Base-by-base conservation (phyloP, 2,888 invertebrate species). In the Scrobipalpa costella region DNA sequence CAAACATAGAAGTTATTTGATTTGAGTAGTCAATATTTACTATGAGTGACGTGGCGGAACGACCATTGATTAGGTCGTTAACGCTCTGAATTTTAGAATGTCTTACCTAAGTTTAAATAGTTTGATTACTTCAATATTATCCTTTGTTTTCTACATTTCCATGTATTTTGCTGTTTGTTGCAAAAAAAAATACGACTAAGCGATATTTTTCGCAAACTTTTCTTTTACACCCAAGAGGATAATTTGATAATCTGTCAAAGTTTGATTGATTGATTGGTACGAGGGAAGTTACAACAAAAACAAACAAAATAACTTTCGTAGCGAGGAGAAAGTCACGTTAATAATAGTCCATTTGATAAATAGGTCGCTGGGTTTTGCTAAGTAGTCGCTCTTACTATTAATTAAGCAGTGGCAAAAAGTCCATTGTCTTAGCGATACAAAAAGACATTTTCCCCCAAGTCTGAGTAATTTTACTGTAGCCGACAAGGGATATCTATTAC, bases 211-310 rank as follows among this genome's bases (percentile, higher is more conserved):
- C 21, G 2, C 19, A 17, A 44, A 44, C 44, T 44, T 44, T 44
- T 44, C 3, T 44, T 44, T 44, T 44, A 67, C 68, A 36, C 58
- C 38, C 38, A 9, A 17, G 19, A 38, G 58, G 98, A 98, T 71
- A 98, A 94, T 80, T 97, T 93, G 88, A 44, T 44, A 44, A 44
- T 44, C 44, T 44, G 44, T 44, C 44, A 44, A 44, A 44, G 44
- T 5, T 44, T 44, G 44, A 44, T 44, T 44, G 40, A 40, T 40
- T 13, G 44, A 44, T 44, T 44, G 44, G n/a, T 44, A 15, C 44
- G 44, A 44, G 44, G n/a, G 5, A 44, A 44, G 44, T 44, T 44
- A 15, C 40, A 13, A 40, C 40, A 13, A 40, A 40, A 40, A 40
- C 40, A 13, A 40, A 40, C 40, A 40, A 40, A 27, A 40, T 40